phyloP scores from a whole-genome alignment of 2,888 invertebrate species.

The Nephrotoma flavescens region DNA sequence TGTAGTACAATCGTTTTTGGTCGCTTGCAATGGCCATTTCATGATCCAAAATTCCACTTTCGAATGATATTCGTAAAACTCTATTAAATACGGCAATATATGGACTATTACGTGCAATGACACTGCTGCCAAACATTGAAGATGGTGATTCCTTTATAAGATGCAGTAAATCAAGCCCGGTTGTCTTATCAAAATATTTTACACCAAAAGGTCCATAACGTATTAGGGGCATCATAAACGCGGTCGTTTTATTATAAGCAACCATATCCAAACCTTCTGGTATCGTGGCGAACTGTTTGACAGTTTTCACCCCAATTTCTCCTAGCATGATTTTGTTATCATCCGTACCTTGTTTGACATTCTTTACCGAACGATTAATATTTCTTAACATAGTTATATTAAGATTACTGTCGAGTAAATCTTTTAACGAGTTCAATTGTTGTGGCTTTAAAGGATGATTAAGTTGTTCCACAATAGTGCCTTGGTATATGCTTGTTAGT shows the following conservation, averaged over 20 bases:
- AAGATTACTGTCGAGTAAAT: background rate
- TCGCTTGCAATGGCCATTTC: background rate
- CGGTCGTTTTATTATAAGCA: background rate
- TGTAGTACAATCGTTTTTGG: background rate
- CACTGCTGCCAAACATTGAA: background rate
- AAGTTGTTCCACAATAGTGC: background rate
- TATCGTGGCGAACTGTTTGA: background rate
- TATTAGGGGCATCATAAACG: background rate
- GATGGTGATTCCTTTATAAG: background rate
- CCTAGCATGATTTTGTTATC: background rate
- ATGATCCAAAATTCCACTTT: background rate
- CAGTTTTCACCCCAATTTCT: background rate
- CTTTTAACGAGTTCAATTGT: background rate
- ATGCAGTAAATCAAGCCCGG: background rate
- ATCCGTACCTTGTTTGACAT: background rate
- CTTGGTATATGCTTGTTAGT: background rate
- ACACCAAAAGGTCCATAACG: background rate
- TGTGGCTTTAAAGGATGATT: background rate
- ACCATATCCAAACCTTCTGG: background rate
- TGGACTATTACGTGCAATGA: background rate
- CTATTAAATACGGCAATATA: background rate
- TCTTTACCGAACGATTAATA: background rate
- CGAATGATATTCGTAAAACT: background rate
- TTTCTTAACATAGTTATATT: background rate
- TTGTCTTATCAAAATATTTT: background rate